Evolutionary conservation across 2,888 invertebrate species (phyloP).

Genomic region (Drepana falcataria): DNA sequence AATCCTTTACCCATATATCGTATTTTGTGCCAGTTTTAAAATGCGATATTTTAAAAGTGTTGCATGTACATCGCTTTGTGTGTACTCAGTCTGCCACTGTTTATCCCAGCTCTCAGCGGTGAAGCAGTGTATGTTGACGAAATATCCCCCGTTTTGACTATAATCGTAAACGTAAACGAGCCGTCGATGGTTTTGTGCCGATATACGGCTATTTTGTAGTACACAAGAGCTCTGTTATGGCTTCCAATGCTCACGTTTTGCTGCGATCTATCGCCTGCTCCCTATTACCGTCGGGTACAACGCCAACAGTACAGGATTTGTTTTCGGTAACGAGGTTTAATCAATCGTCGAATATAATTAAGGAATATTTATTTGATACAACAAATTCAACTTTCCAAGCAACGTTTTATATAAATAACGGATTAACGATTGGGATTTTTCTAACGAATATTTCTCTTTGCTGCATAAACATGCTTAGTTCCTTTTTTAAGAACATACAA

Average conservation of each 20-base stretch:
- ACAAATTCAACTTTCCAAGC: not conserved
- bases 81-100: constrained; percentile 3
- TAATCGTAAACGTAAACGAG: constrained; percentile 34
- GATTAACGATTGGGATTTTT: not conserved
- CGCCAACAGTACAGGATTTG: not conserved
- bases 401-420: not conserved
- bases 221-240: not conserved
- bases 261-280: not conserved
- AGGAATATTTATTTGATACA: not conserved
- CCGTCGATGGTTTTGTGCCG: constrained; percentile 31
- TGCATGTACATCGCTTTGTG: not conserved
- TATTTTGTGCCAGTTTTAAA: no score
- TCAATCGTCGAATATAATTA: not conserved
- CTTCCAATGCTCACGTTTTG: no score
- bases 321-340: not conserved
- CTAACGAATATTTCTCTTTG: not conserved
- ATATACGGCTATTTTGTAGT: constrained; percentile 13
- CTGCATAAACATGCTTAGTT: no score
- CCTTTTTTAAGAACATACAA: no score
- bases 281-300: not conserved
- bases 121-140: constrained; percentile 28
- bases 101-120: constrained; percentile 19
- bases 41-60: not conserved
- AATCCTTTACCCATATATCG: no score
- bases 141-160: constrained; percentile 37